phyloP scores from a whole-genome alignment of 2,113 vertebrate species.

The Macquaria ambigua region DNA sequence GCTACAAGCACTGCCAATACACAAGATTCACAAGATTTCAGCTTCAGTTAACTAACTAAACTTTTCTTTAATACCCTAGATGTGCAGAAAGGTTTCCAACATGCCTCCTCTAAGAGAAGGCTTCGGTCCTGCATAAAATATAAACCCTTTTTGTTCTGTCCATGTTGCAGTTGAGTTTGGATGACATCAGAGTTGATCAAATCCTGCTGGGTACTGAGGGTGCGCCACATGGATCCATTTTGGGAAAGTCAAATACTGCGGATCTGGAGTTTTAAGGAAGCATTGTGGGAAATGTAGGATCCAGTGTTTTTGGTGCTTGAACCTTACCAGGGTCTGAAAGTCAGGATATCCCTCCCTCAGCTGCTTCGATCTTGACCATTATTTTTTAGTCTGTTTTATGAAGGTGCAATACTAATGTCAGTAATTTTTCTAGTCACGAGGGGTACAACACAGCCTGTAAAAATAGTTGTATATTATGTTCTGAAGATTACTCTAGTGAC shows the following conservation, averaged over 20 bases:
- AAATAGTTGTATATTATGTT: background rate
- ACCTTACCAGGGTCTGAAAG: background rate
- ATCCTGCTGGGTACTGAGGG: background rate
- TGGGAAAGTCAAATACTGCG: background rate
- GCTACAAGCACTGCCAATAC: background rate
- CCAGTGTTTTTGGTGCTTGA: background rate
- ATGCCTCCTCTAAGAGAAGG: background rate
- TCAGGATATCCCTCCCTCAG: background rate
- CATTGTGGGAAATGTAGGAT: background rate
- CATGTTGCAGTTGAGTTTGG: background rate
- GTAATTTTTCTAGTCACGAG: background rate
- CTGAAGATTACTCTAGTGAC: background rate
- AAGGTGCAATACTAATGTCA: background rate
- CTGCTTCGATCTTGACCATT: background rate
- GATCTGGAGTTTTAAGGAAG: background rate
- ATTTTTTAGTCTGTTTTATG: background rate
- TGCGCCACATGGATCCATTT: conserved; percentile 13
- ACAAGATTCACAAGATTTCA: conserved; percentile 1
- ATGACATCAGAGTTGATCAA: background rate
- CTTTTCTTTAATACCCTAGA: background rate
- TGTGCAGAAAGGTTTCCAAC: background rate
- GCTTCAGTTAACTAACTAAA: background rate
- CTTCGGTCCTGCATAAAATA: background rate
- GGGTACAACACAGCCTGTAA: background rate
- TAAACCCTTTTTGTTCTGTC: background rate